Evolutionary conservation across 2,888 invertebrate genomes (phyloP), one percentile per base, ranked within the genome.

Genomic region (Neocrepidodera transversa): DNA sequence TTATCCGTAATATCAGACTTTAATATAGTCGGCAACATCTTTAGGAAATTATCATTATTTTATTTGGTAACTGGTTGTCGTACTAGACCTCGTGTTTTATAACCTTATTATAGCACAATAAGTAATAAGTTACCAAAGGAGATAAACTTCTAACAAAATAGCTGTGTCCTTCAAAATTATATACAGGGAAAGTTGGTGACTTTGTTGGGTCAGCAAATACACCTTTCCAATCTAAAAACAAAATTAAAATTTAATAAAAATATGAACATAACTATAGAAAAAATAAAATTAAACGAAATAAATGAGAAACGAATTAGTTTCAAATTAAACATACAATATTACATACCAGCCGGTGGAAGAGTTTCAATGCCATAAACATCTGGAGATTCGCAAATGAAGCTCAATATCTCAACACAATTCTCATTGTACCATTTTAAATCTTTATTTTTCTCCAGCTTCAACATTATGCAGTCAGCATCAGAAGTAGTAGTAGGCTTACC

Each of bases 381-480:
- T 6, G 3, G 6, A 10, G 35, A 13, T 32, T 66, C 56, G 35
- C 66, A 67, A 35, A 67, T 58, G 49, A 64, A 67, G 8, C 16
- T 28, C 2, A 62, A 28, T 42, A 51, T 23, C 11, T n/a, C 17
- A 17, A 36, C 10, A 28, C 67, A 67, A 14, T 13, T 23, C 16
- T 61, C 45, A 28, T 65, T 61, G 48, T 67, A 63, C 64, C 65
- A 67, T 1, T 42, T 55, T 14, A 56, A 30, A 7, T 51, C 48
- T 4, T 28, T 28, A 16, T 58, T 30, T 1, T 11, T 23, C 30
- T 56, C 11, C 13, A 32, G 40, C 17, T 54, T 55, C 18, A 49
- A 58, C 47, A 62, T 57, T 11, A 67, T 50, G 42, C 67, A 67
- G 30, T 63, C 32, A n/a, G n/a, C n/a, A 26, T 64, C 64, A 1